A percentile compares a stretch with the other conserved stretches of the same genome.
phyloP scores from a whole-genome alignment of 2,888 invertebrate species.

The Caenorhabditis zanzibari region DNA sequence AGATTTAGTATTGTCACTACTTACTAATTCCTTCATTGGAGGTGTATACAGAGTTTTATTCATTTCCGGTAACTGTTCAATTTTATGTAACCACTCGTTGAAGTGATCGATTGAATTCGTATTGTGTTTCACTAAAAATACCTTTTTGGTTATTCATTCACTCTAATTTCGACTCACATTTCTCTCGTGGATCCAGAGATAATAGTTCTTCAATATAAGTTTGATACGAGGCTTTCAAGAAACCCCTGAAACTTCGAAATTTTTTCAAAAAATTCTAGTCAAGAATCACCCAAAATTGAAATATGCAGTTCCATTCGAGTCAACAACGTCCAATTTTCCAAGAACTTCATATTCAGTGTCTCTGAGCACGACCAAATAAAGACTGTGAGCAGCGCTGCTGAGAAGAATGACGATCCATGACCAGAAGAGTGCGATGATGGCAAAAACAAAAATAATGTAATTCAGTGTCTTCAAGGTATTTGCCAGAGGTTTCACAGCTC shows the following conservation, averaged over 20 bases:
- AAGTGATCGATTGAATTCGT: neutral
- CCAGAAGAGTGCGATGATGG: conserved; percentile 4
- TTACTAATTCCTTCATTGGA: neutral
- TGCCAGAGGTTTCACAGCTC: neutral
- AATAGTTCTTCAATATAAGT: conserved; percentile 4
- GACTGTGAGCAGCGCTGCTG: conserved; percentile 26
- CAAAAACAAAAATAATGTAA: neutral
- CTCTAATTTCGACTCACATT: neutral
- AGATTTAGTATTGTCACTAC: neutral
- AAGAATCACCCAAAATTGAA: conserved; percentile 1
- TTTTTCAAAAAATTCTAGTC: neutral
- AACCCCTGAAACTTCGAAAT: neutral
- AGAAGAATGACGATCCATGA: conserved; percentile 8
- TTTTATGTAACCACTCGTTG: neutral
- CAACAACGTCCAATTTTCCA: conserved; percentile 9
- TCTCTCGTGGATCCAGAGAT: neutral
- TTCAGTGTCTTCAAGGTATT: neutral
- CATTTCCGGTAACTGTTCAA: neutral
- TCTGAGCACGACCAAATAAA: conserved; percentile 33
- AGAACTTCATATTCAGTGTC: conserved; percentile 27
- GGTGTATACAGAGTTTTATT: neutral
- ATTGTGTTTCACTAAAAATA: conserved; percentile 8
- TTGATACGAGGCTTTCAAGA: conserved; percentile 5
- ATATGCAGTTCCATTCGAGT: neutral
- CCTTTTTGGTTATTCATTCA: no score